Evolutionary conservation across 2,888 invertebrate species (phyloP), one percentile per base, ranked within the genome.

Genomic region (Conops quadrifasciatus): DNA sequence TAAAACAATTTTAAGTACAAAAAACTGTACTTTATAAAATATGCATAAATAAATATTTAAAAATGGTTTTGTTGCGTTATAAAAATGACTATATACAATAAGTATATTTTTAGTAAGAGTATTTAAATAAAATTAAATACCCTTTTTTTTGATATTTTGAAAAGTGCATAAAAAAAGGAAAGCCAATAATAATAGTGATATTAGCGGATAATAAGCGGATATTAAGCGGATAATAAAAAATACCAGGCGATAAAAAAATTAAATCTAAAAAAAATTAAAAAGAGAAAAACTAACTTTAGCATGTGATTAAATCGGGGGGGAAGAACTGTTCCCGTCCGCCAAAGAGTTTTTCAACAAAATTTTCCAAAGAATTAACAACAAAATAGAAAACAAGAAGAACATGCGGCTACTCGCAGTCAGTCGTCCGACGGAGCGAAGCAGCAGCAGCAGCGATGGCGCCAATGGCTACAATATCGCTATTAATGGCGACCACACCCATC

Each of bases 371-470:
- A 62, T n/a, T 21, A 13, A 19, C 9, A n/a, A 58, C 58, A 36
- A 60, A 60, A 60, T n/a, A 49, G 28, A 65, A 47, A 49, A 59
- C 45, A 65, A 64, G 5, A 47, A 56, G n/a, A 45, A 60, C 51
- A 67, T 63, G 64, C 67, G 63, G 21, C 70, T 63, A 1, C 49
- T 59, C 58, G 21, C 59, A n/a, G 24, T 43, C 28, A 53, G 16
- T 19, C 43, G 36, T 15, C 15, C 53, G 19, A n/a, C 51, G 13
- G 43, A 53, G 24, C 28, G 49, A 63, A 67, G 13, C 65, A 36
- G 0, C 63, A 68, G 28, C 66, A 70, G 28, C 66, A 51, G 49
- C 43, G 72, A 53, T 13, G 45, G 7, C 53, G 76, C 49, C 43
- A 56, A 5, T 58, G 47, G 1, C 71, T 49, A 15, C 68, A 58